Conservation (phyloP, 2,797 vertebrate species). For the Glyptemys insculpta region DNA sequence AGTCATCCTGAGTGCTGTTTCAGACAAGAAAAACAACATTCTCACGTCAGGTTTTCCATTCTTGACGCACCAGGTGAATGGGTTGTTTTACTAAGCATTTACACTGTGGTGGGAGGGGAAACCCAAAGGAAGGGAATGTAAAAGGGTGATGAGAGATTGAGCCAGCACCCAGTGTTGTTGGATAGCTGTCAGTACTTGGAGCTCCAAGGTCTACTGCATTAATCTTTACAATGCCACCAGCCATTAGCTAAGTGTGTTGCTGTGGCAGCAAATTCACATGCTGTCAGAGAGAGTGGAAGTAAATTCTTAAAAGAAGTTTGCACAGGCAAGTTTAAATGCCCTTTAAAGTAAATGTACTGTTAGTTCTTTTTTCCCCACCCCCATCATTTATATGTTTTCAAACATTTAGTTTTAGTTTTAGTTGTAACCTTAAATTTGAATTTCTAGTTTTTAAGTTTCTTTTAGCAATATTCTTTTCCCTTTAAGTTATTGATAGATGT, state of each 20-base stretch:
- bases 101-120: neutral
- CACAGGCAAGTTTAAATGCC: neutral
- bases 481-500: neutral
- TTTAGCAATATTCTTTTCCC: neutral
- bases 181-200: neutral
- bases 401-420: neutral
- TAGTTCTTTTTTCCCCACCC: neutral
- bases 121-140: slow-evolving; percentile 9
- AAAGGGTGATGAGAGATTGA: neutral
- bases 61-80: slow-evolving; percentile 53
- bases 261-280: neutral
- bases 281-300: neutral
- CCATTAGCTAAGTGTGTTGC: neutral
- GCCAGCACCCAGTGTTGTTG: neutral
- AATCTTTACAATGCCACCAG: neutral
- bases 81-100: slow-evolving; percentile 43
- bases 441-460: neutral
- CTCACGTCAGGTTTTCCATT: slow-evolving; percentile 38
- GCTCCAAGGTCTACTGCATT: accelerated
- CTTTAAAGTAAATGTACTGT: accelerated
- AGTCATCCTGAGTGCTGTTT: neutral
- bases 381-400: neutral
- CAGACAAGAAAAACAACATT: slow-evolving; percentile 49
- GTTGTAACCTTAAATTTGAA: neutral
- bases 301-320: neutral